Percentiles rank a stretch among this genome's conserved stretches.
phyloP scores from a whole-genome alignment of 2,888 invertebrate genomes.

The Podabrus alpinus region DNA sequence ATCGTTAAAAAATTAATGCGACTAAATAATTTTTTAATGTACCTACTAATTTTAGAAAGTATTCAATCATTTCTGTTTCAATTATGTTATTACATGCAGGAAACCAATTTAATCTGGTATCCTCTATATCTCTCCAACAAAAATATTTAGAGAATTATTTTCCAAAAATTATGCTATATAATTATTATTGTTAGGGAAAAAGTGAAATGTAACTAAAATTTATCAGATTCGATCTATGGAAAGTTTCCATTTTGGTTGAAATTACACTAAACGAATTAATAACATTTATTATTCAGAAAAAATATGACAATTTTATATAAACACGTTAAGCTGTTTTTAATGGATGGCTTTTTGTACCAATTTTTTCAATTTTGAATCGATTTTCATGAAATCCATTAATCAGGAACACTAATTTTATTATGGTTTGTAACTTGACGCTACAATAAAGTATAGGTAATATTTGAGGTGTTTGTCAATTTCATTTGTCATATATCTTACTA shows the following conservation, averaged over 20 bases:
- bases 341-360: background rate
- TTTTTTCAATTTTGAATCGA: background rate
- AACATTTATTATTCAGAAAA: background rate
- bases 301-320: background rate
- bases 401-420: background rate
- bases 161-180: background rate
- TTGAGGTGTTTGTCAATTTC: constrained; percentile 1
- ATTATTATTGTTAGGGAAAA: background rate
- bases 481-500: background rate
- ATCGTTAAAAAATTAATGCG: background rate
- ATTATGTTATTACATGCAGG: background rate
- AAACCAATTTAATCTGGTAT: background rate
- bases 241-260: background rate
- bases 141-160: background rate
- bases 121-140: background rate
- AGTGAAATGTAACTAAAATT: background rate
- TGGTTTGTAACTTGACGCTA: background rate
- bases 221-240: background rate
- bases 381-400: constrained; percentile 1
- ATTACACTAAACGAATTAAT: background rate
- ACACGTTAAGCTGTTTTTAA: background rate
- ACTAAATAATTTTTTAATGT: background rate
- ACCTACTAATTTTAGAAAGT: background rate
- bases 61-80: background rate
- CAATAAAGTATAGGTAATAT: background rate